These are phyloP conservation scores for Drosophila anceps DNA, from an alignment of 2,888 invertebrate genomes.

Conservation along the genomic window DNA sequence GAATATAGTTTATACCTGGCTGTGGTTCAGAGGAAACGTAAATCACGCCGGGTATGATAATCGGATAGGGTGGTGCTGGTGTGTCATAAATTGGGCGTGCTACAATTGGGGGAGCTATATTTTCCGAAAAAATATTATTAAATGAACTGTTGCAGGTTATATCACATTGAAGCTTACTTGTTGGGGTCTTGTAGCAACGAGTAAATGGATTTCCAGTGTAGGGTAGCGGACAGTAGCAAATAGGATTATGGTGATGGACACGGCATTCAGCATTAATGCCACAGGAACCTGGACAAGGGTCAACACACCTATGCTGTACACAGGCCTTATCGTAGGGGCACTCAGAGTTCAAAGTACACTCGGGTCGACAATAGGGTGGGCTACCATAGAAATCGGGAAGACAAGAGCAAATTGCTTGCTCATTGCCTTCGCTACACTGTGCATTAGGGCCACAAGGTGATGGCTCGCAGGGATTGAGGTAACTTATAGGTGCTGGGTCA, in stretches of 20 bases:
- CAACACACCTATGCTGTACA: slow-evolving; percentile 88
- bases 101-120: slow-evolving; percentile 23
- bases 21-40: slow-evolving; percentile 86
- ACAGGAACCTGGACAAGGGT: slow-evolving; percentile 89
- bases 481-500: slow-evolving; percentile 78
- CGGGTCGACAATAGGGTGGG: slow-evolving; percentile 92
- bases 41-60: slow-evolving; percentile 86
- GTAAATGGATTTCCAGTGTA: slow-evolving; percentile 89
- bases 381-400: slow-evolving; percentile 89
- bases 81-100: slow-evolving; percentile 88
- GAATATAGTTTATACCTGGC: slow-evolving; percentile 51
- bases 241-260: slow-evolving; percentile 89
- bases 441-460: slow-evolving; percentile 89
- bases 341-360: slow-evolving; percentile 90
- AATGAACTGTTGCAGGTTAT: background rate
- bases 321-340: slow-evolving; percentile 88
- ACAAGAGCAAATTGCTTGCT: slow-evolving; percentile 89
- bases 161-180: slow-evolving; percentile 70
- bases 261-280: slow-evolving; percentile 88
- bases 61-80: slow-evolving; percentile 88
- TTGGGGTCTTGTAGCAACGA: slow-evolving; percentile 85
- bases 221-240: slow-evolving; percentile 87
- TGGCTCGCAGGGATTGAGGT: slow-evolving; percentile 87
- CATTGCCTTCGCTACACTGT: slow-evolving; percentile 86
- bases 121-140: slow-evolving; percentile 30